phyloP scores from a whole-genome alignment of 2,113 vertebrate species.

The Baryphthengus martii region DNA sequence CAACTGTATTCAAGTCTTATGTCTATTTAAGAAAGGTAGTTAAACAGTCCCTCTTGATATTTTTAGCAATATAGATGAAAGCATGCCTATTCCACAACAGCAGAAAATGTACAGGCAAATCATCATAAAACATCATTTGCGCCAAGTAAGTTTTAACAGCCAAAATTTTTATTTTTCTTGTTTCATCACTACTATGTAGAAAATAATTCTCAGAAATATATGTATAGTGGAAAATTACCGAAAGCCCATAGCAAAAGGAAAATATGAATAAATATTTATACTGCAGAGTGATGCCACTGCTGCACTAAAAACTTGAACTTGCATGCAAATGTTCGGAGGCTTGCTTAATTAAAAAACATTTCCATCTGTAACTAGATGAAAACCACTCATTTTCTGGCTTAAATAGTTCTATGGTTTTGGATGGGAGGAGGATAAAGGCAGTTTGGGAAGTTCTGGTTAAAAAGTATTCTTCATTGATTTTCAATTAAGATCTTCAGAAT shows the following conservation, averaged over 20 bases:
- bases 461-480: not conserved
- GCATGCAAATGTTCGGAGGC: not conserved
- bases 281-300: not conserved
- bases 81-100: not conserved
- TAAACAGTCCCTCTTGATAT: not conserved
- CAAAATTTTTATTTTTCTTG: not conserved
- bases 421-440: not conserved
- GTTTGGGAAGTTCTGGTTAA: not conserved
- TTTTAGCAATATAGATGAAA: not conserved
- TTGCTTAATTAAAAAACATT: not conserved
- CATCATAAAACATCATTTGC: not conserved
- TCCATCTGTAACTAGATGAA: not conserved
- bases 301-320: not conserved
- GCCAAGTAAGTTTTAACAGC: not conserved
- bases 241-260: not conserved
- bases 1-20: not conserved
- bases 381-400: not conserved
- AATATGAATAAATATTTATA: not conserved
- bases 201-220: not conserved
- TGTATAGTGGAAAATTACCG: not conserved
- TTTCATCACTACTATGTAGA: not conserved
- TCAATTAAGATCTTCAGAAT: not conserved
- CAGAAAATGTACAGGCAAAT: not conserved
- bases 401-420: not conserved
- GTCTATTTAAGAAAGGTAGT: not conserved